Percentiles rank a stretch among this genome's conserved stretches.
Conservation (phyloP, 35 echinoderm and acorn worm species). For the Acanthaster planci region DNA sequence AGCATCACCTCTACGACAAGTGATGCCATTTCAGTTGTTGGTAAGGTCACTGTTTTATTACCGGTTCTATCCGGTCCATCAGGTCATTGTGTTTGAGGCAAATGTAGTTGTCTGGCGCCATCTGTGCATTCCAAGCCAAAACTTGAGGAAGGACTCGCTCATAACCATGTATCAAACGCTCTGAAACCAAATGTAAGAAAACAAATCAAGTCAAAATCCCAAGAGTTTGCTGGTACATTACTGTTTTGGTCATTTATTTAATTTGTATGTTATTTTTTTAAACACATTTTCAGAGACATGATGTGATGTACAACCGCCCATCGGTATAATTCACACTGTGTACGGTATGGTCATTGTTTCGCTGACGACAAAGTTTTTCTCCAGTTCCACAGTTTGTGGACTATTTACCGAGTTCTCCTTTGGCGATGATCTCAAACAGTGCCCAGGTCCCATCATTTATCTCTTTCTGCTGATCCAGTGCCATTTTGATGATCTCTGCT, state of each 20-base stretch:
- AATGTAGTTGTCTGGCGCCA: slow-evolving; percentile 70
- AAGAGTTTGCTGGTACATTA: too few species aligned
- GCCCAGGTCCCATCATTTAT: slow-evolving; percentile 46
- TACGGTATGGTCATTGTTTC: too few species aligned
- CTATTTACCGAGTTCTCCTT: slow-evolving; percentile 75
- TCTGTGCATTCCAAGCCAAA: slow-evolving; percentile 43
- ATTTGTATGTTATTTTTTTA: too few species aligned
- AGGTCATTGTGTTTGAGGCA: slow-evolving; percentile 78
- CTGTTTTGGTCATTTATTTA: too few species aligned
- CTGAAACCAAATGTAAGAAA: slow-evolving; percentile 31
- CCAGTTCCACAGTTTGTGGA: too few species aligned
- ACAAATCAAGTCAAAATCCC: too few species aligned
- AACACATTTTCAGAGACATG: too few species aligned
- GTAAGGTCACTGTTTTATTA: not conserved
- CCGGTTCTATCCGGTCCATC: not conserved
- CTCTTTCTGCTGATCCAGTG: slow-evolving; percentile 43
- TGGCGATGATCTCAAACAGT: slow-evolving; percentile 64
- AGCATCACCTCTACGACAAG: too few species aligned
- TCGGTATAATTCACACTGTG: too few species aligned
- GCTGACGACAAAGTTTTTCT: too few species aligned
- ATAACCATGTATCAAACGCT: slow-evolving; percentile 74
- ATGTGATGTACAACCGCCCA: too few species aligned
- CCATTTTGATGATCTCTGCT: slow-evolving; percentile 44
- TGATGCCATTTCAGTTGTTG: too few species aligned
- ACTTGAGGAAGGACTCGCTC: slow-evolving; percentile 68